phyloP scores from a whole-genome alignment of 2,888 invertebrate species.

The Phortica magna region DNA sequence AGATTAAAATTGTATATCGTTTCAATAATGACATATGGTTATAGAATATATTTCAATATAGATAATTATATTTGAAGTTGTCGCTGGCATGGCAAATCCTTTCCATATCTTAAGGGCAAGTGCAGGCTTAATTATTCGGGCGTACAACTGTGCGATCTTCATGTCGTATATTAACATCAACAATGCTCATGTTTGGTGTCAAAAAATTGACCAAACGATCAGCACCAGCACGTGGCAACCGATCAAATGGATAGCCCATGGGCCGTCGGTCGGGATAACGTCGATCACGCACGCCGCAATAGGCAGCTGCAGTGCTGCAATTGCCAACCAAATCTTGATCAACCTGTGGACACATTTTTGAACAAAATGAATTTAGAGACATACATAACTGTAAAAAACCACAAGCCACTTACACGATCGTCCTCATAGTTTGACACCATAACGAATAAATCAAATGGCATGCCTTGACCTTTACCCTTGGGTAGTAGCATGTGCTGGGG shows the following conservation, averaged over 20 bases:
- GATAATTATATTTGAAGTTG: not conserved
- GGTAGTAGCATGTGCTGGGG: constrained; percentile 89
- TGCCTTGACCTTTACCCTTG: constrained; percentile 83
- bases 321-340: constrained; percentile 72
- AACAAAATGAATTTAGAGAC: not conserved
- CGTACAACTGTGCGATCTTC: constrained; percentile 79
- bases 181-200: constrained; percentile 85
- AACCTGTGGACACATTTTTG: constrained; percentile 52
- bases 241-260: constrained; percentile 93
- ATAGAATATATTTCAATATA: not conserved
- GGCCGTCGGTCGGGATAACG: constrained; percentile 87
- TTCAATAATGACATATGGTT: not conserved
- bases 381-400: not conserved
- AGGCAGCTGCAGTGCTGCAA: constrained; percentile 86
- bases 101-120: too few relatives aligned
- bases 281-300: constrained; percentile 86
- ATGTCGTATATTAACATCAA: constrained; percentile 81
- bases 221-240: constrained; percentile 80
- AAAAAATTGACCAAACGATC: constrained; percentile 82
- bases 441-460: constrained; percentile 83
- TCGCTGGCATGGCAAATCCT: not conserved
- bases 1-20: not conserved
- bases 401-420: constrained; percentile 78
- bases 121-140: constrained; percentile 24
- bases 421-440: constrained; percentile 86